Conservation (phyloP, 2,888 invertebrate genomes). For the Galerucella calmariensis region DNA sequence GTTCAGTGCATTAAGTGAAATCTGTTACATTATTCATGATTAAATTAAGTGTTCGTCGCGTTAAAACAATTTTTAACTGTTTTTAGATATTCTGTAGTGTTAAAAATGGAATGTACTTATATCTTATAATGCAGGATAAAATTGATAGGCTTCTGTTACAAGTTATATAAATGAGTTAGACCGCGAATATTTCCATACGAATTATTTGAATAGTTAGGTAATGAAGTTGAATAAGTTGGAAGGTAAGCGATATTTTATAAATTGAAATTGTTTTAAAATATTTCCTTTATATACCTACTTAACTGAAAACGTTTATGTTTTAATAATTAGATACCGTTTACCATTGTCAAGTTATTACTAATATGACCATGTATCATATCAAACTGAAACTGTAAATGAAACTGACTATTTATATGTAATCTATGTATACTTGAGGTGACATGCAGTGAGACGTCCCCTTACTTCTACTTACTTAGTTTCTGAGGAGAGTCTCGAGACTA, state of each 20-base stretch:
- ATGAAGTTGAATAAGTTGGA: slow-evolving; percentile 2
- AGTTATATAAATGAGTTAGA: background rate
- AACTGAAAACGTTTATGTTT: no score
- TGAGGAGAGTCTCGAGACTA: no score
- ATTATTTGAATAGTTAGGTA: background rate
- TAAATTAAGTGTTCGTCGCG: background rate
- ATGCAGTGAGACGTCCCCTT: no score
- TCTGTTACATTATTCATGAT: background rate
- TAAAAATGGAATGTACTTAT: background rate
- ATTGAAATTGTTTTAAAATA: background rate
- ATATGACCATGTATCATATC: no score
- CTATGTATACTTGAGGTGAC: no score
- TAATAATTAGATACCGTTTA: no score
- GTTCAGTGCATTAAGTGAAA: slow-evolving; percentile 12
- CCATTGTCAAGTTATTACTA: no score
- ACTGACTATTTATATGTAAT: no score
- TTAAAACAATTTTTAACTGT: background rate
- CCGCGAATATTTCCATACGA: background rate
- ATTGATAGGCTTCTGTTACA: background rate
- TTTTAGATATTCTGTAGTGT: background rate
- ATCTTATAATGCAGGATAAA: background rate
- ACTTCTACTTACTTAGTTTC: no score
- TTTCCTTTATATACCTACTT: background rate
- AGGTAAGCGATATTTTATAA: background rate
- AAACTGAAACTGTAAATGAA: no score